phyloP scores from a whole-genome alignment of 2,113 vertebrate species.

The Phyllopteryx taeniolatus region DNA sequence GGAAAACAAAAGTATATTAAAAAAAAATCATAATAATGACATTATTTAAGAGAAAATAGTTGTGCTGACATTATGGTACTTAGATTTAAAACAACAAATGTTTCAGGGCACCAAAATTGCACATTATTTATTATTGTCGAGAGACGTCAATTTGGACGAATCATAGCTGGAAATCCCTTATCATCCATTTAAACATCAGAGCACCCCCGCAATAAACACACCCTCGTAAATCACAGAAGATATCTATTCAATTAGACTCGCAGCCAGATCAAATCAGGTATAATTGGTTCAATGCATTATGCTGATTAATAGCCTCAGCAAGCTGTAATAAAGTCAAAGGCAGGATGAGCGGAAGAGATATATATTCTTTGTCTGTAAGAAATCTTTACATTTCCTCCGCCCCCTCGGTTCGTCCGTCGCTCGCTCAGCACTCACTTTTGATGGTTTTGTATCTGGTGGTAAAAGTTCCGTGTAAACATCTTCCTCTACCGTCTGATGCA shows the following conservation, averaged over 20 bases:
- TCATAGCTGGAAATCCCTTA: constrained; percentile 7
- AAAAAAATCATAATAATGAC: too few species aligned
- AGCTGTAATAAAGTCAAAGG: constrained; percentile 59
- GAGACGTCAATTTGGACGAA: not conserved
- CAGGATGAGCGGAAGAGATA: constrained; percentile 34
- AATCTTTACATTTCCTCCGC: constrained; percentile 47
- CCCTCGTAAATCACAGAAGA: constrained; percentile 65
- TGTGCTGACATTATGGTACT: not conserved
- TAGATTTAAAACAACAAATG: not conserved
- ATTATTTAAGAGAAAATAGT: not conserved
- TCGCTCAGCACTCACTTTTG: constrained; percentile 24
- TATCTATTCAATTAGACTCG: constrained; percentile 67
- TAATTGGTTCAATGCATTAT: constrained; percentile 75
- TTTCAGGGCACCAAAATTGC: not conserved
- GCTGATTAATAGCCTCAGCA: constrained; percentile 67
- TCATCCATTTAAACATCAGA: constrained; percentile 32
- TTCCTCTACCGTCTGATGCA: constrained; percentile 40
- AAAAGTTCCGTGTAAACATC: constrained; percentile 33
- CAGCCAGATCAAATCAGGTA: constrained; percentile 67
- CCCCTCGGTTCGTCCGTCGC: constrained; percentile 15
- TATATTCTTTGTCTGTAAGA: constrained; percentile 34
- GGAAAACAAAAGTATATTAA: too few species aligned
- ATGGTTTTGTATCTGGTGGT: not conserved
- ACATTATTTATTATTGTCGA: not conserved
- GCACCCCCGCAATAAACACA: constrained; percentile 49